phyloP scores from a whole-genome alignment of 2,113 vertebrate species.

The Hyperoodon ampullatus region DNA sequence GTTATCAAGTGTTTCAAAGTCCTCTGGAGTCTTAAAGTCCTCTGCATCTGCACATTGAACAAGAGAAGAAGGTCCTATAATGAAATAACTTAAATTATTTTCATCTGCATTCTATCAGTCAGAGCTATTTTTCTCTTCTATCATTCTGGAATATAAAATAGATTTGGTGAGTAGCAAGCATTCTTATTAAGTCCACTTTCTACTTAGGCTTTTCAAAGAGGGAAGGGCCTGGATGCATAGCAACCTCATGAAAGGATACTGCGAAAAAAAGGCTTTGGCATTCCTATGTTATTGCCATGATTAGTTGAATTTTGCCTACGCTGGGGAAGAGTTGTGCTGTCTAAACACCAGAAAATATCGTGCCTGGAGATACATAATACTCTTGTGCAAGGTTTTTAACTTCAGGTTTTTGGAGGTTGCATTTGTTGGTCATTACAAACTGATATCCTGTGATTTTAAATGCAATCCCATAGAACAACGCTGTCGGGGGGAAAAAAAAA shows the following conservation, averaged over 20 bases:
- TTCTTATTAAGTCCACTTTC: background rate
- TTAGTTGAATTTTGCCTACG: background rate
- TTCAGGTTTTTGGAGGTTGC: background rate
- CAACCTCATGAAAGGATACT: background rate
- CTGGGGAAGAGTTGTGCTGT: background rate
- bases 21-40: background rate
- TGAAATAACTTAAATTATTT: background rate
- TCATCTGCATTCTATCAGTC: background rate
- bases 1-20: background rate
- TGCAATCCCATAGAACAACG: background rate
- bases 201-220: background rate
- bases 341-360: background rate
- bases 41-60: background rate
- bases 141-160: background rate
- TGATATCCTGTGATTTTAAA: constrained; percentile 26
- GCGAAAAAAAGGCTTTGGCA: background rate
- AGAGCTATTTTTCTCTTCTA: background rate
- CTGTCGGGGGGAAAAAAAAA: background rate
- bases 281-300: background rate
- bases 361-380: background rate
- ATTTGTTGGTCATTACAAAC: background rate
- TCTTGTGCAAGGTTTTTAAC: background rate
- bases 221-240: background rate
- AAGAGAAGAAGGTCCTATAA: background rate
- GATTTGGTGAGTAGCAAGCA: background rate